Conservation (phyloP, 92 coral and sea anemone species). For the Nematostella vectensis region DNA sequence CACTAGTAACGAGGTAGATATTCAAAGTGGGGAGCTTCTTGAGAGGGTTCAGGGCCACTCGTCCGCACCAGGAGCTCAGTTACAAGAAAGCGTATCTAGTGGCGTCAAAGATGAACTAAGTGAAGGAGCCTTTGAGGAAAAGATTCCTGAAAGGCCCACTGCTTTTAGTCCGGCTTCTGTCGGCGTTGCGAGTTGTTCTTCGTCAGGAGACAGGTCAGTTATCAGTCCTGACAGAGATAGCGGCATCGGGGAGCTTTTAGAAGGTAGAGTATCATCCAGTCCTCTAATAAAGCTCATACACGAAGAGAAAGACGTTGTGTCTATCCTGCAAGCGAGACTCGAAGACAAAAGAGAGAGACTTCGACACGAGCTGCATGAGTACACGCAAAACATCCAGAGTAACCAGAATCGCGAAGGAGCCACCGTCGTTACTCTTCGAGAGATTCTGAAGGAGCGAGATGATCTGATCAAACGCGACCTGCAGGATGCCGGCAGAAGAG, state of each 20-base stretch:
- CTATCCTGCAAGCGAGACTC: constrained; percentile 31
- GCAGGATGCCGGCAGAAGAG: not conserved
- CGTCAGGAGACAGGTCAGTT: not conserved
- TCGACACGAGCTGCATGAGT: constrained; percentile 17
- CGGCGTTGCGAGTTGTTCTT: no score
- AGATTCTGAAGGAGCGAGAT: constrained; percentile 21
- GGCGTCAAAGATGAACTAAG: no score
- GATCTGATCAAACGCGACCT: not conserved
- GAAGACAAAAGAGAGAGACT: constrained; percentile 34
- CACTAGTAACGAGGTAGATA: no score
- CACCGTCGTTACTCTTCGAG: constrained; percentile 13
- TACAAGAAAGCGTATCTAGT: no score
- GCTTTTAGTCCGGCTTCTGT: no score
- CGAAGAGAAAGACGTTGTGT: constrained; percentile 34
- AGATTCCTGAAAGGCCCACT: no score
- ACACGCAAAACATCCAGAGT: constrained; percentile 11
- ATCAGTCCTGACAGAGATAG: not conserved
- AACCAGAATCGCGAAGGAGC: constrained; percentile 18
- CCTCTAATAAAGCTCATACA: constrained; percentile 35
- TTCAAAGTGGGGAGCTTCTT: no score
- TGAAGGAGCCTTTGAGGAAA: no score
- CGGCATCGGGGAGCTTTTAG: not conserved
- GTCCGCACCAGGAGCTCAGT: no score
- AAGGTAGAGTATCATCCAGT: constrained; percentile 7
- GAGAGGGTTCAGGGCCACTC: no score